These are phyloP conservation scores for Incurvaria masculella DNA, from an alignment of 2,888 invertebrate genomes.

Conservation along the genomic window DNA sequence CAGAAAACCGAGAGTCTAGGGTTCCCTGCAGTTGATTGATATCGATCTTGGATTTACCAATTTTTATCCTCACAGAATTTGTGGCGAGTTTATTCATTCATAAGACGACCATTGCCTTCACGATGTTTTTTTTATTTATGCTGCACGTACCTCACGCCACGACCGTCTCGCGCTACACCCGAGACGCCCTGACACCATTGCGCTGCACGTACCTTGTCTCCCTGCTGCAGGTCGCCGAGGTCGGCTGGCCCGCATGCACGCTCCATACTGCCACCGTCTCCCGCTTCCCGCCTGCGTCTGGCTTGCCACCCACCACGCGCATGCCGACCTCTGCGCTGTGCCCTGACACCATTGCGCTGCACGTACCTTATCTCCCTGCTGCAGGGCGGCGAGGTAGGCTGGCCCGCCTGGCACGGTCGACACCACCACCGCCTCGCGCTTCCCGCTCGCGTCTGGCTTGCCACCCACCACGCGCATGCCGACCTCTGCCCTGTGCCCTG, in stretches of 20 bases:
- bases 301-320: slow-evolving; percentile 81
- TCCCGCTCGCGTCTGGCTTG: too few species aligned
- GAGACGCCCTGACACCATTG: slow-evolving; percentile 83
- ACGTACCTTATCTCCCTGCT: slow-evolving; percentile 77
- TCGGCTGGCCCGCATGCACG: slow-evolving; percentile 77
- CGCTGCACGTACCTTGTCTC: slow-evolving; percentile 78
- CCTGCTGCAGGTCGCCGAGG: slow-evolving; percentile 73
- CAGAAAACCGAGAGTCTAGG: too few species aligned
- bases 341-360: too few species aligned
- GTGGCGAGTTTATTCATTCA: too few species aligned
- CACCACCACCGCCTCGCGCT: slow-evolving; percentile 73
- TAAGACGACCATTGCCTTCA: too few species aligned
- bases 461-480: slow-evolving; percentile 84
- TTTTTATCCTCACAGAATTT: too few species aligned
- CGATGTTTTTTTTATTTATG: too few species aligned
- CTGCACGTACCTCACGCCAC: slow-evolving; percentile 62
- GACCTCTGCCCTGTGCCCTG: too few species aligned
- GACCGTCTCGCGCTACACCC: slow-evolving; percentile 72
- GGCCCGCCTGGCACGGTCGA: slow-evolving; percentile 81
- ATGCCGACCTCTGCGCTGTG: too few species aligned
- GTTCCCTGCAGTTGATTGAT: too few species aligned
- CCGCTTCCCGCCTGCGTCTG: slow-evolving; percentile 67
- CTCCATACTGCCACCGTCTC: slow-evolving; percentile 80
- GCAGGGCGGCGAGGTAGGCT: slow-evolving; percentile 75
- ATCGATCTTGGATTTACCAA: too few species aligned